Percentiles rank a stretch among this genome's conserved stretches.
phyloP scores from a whole-genome alignment of 2,113 vertebrate species.

The cat (Felis catus) region DNA sequence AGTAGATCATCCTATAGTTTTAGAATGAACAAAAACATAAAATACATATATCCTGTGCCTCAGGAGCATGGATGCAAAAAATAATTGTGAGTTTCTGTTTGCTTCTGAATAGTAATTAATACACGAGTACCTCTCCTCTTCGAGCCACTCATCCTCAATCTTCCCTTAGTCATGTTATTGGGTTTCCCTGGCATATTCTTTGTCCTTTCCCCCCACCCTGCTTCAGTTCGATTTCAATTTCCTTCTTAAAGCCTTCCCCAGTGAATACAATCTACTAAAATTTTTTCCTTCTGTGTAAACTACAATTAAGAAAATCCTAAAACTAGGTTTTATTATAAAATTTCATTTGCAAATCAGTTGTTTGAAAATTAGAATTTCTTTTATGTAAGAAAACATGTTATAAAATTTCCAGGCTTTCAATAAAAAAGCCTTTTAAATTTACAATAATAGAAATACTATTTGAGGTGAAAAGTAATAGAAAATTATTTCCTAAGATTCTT shows the following conservation, averaged over 20 bases:
- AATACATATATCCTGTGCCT: neutral
- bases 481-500: constrained; percentile 29
- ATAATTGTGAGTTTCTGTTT: neutral
- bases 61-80: neutral
- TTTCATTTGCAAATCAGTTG: constrained; percentile 11
- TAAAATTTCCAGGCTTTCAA: neutral
- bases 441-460: neutral
- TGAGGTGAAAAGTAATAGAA: neutral
- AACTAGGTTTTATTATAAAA: constrained; percentile 48
- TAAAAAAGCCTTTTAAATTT: constrained; percentile 36
- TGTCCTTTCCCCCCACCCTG: neutral
- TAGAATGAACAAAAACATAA: constrained; percentile 9
- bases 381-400: constrained; percentile 23
- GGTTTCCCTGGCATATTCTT: neutral
- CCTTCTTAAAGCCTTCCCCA: neutral
- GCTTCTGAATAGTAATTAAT: neutral
- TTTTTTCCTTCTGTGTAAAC: constrained; percentile 7
- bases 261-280: neutral
- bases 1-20: neutral
- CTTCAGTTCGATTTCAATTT: neutral
- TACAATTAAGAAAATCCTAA: neutral
- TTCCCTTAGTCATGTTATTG: neutral
- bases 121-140: neutral
- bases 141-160: fast-evolving
- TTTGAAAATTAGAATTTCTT: constrained; percentile 27